phyloP scores from a whole-genome alignment of 2,888 invertebrate genomes.

The Byasa hedistus region DNA sequence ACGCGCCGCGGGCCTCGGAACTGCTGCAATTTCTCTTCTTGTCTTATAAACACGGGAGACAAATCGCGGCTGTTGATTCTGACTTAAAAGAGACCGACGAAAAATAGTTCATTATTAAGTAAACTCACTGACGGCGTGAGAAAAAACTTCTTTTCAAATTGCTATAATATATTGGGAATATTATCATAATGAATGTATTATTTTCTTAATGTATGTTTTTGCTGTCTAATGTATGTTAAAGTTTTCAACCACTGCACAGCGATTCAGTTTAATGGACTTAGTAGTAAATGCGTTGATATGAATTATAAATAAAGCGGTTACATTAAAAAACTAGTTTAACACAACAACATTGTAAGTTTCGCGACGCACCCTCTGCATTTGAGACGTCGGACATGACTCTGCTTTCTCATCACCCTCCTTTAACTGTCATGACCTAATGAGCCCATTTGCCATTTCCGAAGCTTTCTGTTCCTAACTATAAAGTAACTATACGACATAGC shows the following conservation, averaged over 20 bases:
- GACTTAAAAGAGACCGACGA: conserved; percentile 15
- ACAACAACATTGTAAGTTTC: neutral
- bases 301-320: too few relatives aligned
- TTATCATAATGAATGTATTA: too few relatives aligned
- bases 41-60: conserved; percentile 18
- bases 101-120: conserved; percentile 8
- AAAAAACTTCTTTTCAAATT: too few relatives aligned
- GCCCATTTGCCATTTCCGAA: conserved; percentile 13
- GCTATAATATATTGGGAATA: too few relatives aligned
- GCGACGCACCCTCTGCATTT: conserved; percentile 29
- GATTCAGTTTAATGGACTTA: too few relatives aligned
- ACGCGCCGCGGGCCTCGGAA: conserved; percentile 3
- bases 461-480: conserved; percentile 1
- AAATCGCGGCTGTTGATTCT: conserved; percentile 17
- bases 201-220: too few relatives aligned
- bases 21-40: conserved; percentile 12
- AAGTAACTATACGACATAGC: neutral
- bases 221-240: too few relatives aligned
- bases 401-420: conserved; percentile 34
- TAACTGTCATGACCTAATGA: conserved; percentile 38
- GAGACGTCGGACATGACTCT: conserved; percentile 49
- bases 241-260: too few relatives aligned
- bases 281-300: too few relatives aligned
- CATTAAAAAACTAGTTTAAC: too few relatives aligned
- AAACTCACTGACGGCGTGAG: conserved; percentile 2